These are phyloP conservation scores for Corythoichthys haematopterus DNA, from an alignment of 2,113 vertebrate genomes.

Conservation along the genomic window DNA sequence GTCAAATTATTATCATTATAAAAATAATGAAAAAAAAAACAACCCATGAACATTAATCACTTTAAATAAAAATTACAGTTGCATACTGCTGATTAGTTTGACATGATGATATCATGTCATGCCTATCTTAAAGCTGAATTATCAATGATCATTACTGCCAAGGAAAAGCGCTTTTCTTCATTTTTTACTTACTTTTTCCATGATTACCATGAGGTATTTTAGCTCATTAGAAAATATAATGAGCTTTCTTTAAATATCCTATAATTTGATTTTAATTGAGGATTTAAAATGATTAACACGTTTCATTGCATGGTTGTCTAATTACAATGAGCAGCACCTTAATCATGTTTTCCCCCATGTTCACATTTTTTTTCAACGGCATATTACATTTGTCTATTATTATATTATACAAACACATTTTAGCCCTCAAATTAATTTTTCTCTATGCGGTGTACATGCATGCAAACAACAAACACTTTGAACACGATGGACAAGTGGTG, in stretches of 20 bases:
- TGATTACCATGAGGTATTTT: not conserved
- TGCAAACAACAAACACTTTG: too few relatives aligned
- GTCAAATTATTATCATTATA: conserved; percentile 6
- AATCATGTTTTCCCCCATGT: not conserved
- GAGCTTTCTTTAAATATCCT: not conserved
- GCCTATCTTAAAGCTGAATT: not conserved
- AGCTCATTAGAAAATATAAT: not conserved
- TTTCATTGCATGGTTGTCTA: not conserved
- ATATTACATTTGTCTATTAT: not conserved
- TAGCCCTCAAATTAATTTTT: not conserved
- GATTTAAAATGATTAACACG: conserved; percentile 1
- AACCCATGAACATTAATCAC: not conserved
- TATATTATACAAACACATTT: not conserved
- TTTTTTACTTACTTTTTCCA: not conserved
- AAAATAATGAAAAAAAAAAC: not conserved
- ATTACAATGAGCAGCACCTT: not conserved
- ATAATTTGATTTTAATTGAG: not conserved
- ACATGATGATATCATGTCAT: not conserved
- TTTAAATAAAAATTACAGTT: not conserved
- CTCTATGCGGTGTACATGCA: not conserved
- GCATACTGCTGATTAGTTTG: not conserved
- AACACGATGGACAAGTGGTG: too few relatives aligned
- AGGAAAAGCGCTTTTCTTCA: not conserved
- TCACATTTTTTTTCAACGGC: not conserved
- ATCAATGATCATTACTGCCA: not conserved